Evolutionary conservation across 2,888 invertebrate species (phyloP), one percentile per base, ranked within the genome.

Genomic region (Sphecodes monilicornis): DNA sequence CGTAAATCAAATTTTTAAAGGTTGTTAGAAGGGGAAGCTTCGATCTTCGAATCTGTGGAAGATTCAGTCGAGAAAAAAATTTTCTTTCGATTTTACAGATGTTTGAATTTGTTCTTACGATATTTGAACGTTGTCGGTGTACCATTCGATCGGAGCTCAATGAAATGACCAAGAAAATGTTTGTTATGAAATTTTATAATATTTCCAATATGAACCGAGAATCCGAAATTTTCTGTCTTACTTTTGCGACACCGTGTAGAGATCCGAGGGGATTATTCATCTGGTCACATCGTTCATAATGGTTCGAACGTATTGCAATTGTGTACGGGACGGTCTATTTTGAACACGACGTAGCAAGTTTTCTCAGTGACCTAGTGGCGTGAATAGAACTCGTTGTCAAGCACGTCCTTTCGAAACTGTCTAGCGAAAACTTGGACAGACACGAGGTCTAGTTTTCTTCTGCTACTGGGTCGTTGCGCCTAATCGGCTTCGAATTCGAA

Each of bases 301-400:
- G 87, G 85, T 76, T 80, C 72, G 64, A 85, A 80, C 83, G 83
- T 82, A 82, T 85, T 79, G 88, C 82, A 83, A 90, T 88, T 84
- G 81, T 83, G 82, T 76, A 83, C 86, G 84, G 85, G 86, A 2
- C 85, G 87, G 83, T 90, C 91, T 90, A 90, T 91, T 89, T 91
- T 86, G 86, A 90, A 86, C 90, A 77, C 76, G 85, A 84, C 88
- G 87, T 89, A 90, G 89, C 91, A 90, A 91, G 91, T 91, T 92
- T 90, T 92, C 91, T 91, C 90, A 91, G 91, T 93, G 93, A 93
- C 93, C 93, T 92, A 93, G 91, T 93, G 90, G 92, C 93, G 93
- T 86, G 93, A 93, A 93, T 93, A 93, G 93, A 93, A 90, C 89
- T 88, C 88, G 91, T 91, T 91, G 91, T 88, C 90, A 88, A 88